These are phyloP conservation scores for Ptychoptera contaminata DNA, from an alignment of 2,888 invertebrate species.

Conservation along the genomic window DNA sequence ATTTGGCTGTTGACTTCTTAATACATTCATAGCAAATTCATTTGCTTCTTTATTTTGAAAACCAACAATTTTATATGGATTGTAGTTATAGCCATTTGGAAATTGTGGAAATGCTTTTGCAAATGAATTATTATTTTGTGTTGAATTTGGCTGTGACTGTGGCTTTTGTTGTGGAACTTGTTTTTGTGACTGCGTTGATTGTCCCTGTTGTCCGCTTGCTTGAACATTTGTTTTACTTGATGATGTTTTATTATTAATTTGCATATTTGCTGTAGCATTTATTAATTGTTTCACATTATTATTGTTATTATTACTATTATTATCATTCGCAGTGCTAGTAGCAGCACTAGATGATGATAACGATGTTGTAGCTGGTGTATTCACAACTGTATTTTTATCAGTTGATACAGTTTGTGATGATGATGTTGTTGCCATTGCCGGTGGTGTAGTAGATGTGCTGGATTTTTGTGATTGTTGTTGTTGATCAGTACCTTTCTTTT, in stretches of 20 bases:
- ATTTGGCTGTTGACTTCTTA: slow-evolving; percentile 21
- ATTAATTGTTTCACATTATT: slow-evolving; percentile 2
- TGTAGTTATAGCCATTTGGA: slow-evolving; percentile 26
- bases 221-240: background rate
- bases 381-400: too few species aligned
- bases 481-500: background rate
- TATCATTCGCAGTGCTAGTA: background rate
- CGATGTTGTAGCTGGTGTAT: background rate
- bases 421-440: background rate
- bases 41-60: slow-evolving; percentile 31
- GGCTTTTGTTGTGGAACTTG: slow-evolving; percentile 8
- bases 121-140: background rate
- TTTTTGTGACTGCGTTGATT: background rate
- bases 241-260: background rate
- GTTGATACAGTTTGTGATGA: background rate
- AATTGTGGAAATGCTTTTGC: slow-evolving; percentile 13
- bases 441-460: background rate
- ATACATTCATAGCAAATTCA: slow-evolving; percentile 28
- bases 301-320: background rate
- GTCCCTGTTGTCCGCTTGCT: background rate
- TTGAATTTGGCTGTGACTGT: slow-evolving; percentile 18
- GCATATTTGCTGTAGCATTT: background rate
- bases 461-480: background rate
- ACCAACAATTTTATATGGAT: slow-evolving; percentile 30
- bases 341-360: background rate